Evolutionary conservation across 2,113 vertebrate genomes (phyloP).

Genomic region (Oxyruncus cristatus): DNA sequence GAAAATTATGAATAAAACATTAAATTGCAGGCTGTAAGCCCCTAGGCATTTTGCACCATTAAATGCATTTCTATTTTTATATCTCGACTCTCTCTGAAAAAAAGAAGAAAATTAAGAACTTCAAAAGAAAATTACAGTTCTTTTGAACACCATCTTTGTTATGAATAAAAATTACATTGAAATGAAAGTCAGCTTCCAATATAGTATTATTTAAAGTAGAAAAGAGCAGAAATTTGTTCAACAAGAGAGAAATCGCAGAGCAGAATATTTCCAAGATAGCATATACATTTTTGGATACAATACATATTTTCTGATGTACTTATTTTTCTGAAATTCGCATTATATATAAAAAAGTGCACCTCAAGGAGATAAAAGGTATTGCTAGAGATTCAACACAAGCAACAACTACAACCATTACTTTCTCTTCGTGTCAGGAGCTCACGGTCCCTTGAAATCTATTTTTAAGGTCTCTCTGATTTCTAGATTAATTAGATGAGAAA

Average conservation of each 20-base stretch:
- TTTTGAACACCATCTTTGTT: constrained; percentile 11
- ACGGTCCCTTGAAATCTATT: background rate
- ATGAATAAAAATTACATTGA: constrained; percentile 55
- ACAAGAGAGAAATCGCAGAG: background rate
- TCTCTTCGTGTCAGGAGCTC: background rate
- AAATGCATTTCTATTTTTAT: constrained; percentile 51
- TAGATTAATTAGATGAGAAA: background rate
- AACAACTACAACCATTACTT: background rate
- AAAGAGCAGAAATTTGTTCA: background rate
- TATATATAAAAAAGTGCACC: background rate
- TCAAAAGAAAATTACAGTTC: background rate
- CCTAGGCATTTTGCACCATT: constrained; percentile 22
- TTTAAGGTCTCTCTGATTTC: background rate
- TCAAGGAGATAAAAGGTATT: background rate
- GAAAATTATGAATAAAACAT: constrained; percentile 68
- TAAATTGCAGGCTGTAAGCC: background rate
- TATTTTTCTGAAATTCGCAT: background rate
- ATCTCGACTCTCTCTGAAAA: background rate
- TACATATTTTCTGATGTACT: background rate
- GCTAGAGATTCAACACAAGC: background rate
- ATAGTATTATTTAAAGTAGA: background rate
- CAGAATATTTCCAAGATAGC: background rate
- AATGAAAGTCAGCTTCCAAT: constrained; percentile 27
- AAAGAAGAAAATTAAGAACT: constrained; percentile 23
- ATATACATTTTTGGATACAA: background rate